Conservation (phyloP, 1,140 invertebrate genomes). For the Drosophila prosaltans region DNA sequence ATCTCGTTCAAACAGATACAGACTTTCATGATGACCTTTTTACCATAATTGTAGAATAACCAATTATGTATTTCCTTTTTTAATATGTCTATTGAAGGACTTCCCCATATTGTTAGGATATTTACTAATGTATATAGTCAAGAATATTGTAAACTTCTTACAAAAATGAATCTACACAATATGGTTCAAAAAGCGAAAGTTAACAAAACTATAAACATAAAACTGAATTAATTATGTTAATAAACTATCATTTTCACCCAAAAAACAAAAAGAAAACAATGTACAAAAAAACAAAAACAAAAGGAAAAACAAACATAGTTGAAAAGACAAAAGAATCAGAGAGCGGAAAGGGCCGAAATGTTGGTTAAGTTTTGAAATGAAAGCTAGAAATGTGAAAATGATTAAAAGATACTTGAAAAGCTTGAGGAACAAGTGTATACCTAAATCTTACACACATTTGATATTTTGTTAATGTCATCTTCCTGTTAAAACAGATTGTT, state of each 20-base stretch:
- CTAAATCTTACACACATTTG: too few relatives aligned
- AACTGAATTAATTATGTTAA: constrained; percentile 71
- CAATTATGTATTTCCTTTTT: too few relatives aligned
- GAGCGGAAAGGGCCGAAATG: constrained; percentile 66
- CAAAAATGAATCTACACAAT: neutral
- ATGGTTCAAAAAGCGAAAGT: constrained; percentile 61
- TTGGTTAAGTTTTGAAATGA: constrained; percentile 49
- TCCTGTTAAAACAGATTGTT: too few relatives aligned
- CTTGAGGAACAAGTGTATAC: too few relatives aligned
- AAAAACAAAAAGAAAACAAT: constrained; percentile 28
- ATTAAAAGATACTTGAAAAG: neutral
- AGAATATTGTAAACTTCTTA: neutral
- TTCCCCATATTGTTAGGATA: too few relatives aligned
- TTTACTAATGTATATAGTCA: too few relatives aligned
- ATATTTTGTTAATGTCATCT: too few relatives aligned
- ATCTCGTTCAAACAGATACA: too few relatives aligned
- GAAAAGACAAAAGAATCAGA: constrained; percentile 61
- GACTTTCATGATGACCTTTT: too few relatives aligned
- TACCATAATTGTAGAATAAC: too few relatives aligned
- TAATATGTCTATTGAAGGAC: too few relatives aligned
- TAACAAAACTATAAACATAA: constrained; percentile 58
- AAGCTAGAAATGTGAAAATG: constrained; percentile 28
- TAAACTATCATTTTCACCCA: constrained; percentile 76
- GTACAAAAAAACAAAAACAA: neutral
- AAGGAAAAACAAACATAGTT: constrained; percentile 18